These are phyloP conservation scores for Hucho hucho DNA, from an alignment of 2,113 vertebrate genomes.

Conservation along the genomic window DNA sequence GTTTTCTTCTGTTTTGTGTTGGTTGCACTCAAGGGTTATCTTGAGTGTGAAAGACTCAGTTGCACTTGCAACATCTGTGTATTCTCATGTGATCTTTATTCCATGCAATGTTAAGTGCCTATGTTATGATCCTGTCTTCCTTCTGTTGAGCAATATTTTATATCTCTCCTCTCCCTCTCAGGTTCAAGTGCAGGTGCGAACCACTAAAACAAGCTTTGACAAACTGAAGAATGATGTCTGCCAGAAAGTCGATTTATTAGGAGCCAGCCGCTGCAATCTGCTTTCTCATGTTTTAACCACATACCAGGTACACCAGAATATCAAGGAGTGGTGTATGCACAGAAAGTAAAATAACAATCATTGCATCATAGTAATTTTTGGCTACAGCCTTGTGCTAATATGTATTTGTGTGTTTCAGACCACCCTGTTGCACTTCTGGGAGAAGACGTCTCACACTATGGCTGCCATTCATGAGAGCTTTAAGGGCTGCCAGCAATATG, in stretches of 20 bases:
- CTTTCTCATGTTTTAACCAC: conserved; percentile 92
- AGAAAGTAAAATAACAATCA: background rate
- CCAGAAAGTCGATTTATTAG: conserved; percentile 96
- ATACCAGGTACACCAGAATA: conserved; percentile 83
- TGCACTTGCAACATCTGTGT: background rate
- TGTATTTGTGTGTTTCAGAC: conserved; percentile 72
- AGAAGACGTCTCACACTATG: conserved; percentile 97
- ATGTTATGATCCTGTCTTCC: background rate
- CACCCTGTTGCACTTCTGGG: conserved; percentile 95
- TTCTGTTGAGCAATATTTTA: background rate
- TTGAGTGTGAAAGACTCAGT: too few species aligned
- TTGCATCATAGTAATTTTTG: too few species aligned
- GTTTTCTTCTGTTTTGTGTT: too few species aligned
- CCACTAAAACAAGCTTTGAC: conserved; percentile 92
- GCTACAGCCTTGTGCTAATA: background rate
- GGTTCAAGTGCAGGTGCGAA: conserved; percentile 96
- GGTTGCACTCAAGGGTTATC: too few species aligned
- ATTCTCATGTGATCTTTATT: background rate
- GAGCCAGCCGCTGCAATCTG: conserved; percentile 96
- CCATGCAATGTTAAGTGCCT: background rate
- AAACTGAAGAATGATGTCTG: conserved; percentile 96
- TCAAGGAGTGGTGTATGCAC: background rate
- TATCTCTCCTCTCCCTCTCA: conserved; percentile 45
- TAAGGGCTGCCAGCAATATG: conserved; percentile 87
- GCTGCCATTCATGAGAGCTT: conserved; percentile 98